Evolutionary conservation across 1,140 invertebrate genomes (phyloP), one percentile per base, ranked within the genome.

Genomic region (Drosophila erecta): DNA sequence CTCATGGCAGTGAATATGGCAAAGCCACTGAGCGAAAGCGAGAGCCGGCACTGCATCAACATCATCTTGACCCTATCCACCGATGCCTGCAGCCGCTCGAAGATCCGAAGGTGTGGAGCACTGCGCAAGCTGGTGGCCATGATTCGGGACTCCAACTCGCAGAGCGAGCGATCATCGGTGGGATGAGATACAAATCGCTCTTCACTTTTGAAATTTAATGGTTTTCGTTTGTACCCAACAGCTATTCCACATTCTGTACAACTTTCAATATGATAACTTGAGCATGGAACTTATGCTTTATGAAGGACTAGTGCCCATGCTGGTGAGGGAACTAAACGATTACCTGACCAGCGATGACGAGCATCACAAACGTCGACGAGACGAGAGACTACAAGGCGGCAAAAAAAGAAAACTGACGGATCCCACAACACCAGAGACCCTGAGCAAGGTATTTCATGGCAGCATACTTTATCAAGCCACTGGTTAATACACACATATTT

Each of bases 241-340:
- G 91, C 78, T 92, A 4, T 79, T 92, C 2, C 79, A 90, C 55
- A 86, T 91, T 14, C 62, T 92, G 0, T 87, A 90, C 27, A 87
- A 92, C 49, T 92, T 92, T 57, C 87, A 91, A 72, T 92, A 92
- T 58, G 91, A 92, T 55, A 91, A 92, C 35, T 58, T 92, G 33
- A 92, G 91, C 44, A 92, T 92, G 89, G 90, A 92, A 37, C 57
- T 92, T 4, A 50, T 92, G 71, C 54, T 92, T 1, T 84, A 71
- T 35, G 89, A 92, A 64, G 91, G 91, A 1, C 43, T 92, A 37
- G 75, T 92, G 17, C 67, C 73, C 6, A 71, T 92, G 57, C 37
- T 92, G 40, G 79, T 92, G 15, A 73, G 76, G n/a, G 90, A 92
- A 24, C 44, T 92, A 7, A 86, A 91, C 46, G 71, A 79, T 43